Evolutionary conservation across 2,113 vertebrate genomes (phyloP), one percentile per base, ranked within the genome.

Genomic region (Oryzias celebensis): DNA sequence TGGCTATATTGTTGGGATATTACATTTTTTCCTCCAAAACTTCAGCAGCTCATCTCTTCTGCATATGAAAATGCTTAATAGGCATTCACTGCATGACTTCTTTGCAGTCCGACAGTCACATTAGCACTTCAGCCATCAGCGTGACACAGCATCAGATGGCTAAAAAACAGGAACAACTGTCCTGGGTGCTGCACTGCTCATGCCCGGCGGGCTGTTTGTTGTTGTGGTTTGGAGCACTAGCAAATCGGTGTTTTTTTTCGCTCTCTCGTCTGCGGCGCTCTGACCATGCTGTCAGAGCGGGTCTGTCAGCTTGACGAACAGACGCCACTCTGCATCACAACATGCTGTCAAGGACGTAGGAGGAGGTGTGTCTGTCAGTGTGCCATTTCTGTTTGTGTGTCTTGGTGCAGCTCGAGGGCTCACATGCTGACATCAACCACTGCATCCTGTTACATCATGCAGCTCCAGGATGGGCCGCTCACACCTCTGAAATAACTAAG

Each of bases 291-390:
- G 87, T 88, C 84, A 82, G 70, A 75, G 69, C 61, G 45, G 82
- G 80, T 87, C 81, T 80, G 80, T 89, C 87, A 89, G 80, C 73
- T 71, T 87, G 87, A 89, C 50, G 58, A 85, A 84, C 83, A 86
- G 83, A 82, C 75, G 84, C 80, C 89, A 90, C 80, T 88, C 86
- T 81, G 80, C 79, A 89, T 88, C 82, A 80, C 72, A 70, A 83
- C 78, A 82, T 62, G 80, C 84, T 84, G 87, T 83, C 87, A 85
- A 75, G 81, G 81, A 78, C 1, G 77, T 72, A 71, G 68, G 86
- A 71, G 68, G 83, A 80, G 41, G 75, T 60, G 72, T 73, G 71
- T 61, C 14, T 71, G 63, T 74, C 46, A 45, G 65, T 51, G 36
- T 51, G 47, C 16, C 7, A 7, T 61, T 45, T 43, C 63, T 31